A percentile compares a stretch with the other conserved stretches of the same genome.
These are phyloP conservation scores for honey bee (Apis mellifera) DNA, from an alignment of 1,140 invertebrate genomes.

Conservation along the genomic window DNA sequence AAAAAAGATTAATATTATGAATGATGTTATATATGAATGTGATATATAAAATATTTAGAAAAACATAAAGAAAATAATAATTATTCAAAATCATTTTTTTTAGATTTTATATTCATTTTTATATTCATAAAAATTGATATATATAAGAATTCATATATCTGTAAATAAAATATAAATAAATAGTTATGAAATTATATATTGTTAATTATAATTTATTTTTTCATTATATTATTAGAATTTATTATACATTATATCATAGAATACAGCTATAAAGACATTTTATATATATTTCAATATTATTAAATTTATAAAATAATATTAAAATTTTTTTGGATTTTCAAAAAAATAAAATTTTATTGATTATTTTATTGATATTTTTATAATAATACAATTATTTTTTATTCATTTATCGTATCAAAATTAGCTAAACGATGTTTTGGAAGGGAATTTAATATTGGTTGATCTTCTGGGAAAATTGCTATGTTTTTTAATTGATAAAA, in stretches of 20 bases:
- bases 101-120: background rate
- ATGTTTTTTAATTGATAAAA: slow-evolving; percentile 56
- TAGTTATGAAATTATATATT: background rate
- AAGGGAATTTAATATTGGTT: slow-evolving; percentile 72
- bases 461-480: slow-evolving; percentile 75
- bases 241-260: background rate
- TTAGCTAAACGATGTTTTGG: slow-evolving; percentile 53
- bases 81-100: background rate
- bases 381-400: background rate
- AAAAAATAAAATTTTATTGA: slow-evolving; percentile 44
- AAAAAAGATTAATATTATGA: background rate
- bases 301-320: too few species aligned
- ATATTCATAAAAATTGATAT: too few species aligned
- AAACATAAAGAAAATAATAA: background rate
- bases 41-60: too few species aligned
- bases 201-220: background rate
- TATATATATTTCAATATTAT: too few species aligned
- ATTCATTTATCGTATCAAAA: background rate
- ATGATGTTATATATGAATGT: too few species aligned
- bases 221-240: background rate
- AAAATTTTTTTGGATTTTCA: too few species aligned
- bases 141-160: too few species aligned
- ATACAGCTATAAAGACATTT: background rate
- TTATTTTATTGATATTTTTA: slow-evolving; percentile 26
- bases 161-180: too few species aligned